Base-by-base conservation (phyloP, 2,113 vertebrate species). In the Cochlearius cochlearius region DNA sequence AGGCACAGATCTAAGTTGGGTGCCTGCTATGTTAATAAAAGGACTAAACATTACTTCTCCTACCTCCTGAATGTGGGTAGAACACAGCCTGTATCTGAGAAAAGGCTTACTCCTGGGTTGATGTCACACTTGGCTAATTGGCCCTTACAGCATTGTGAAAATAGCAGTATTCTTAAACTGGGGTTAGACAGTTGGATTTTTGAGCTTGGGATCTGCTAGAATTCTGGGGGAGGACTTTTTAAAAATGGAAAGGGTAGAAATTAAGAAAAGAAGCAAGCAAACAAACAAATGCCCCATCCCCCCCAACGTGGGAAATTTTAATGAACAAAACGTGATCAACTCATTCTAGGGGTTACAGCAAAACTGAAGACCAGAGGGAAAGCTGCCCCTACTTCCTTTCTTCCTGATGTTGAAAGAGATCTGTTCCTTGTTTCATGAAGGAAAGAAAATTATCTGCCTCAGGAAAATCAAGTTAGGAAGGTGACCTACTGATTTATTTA, bases 11-110 rank as follows among this genome's bases (percentile, higher is more conserved):
- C 77, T 86, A 91, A 94, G 69, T 66, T 87, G 77, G 14, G 84
- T 94, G 86, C 62, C 86, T 94, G 84, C 58, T 95, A n/a, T 82
- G 39, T 95, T 95, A 89, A 79, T 95, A 97, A 92, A 94, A 94
- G 50, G 77, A 62, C 80, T 49, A 67, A 60, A 72, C 25, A 8
- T 72, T 75, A 80, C 60, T 93, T 78, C 68, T 83, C 11, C 64
- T 92, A 26, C 80, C 58, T 82, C 60, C 77, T 53, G 64, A 79
- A 25, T 1, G 3, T 29, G 56, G 21, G 36, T 23, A 71, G 86
- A 77, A 83, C 38, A 39, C 30, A 60, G 86, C 21, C 68, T 56
- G 5, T 64, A 3, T 72, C 49, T 78, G 80, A 89, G 76, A 59
- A 64, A 84, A 84, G 69, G 47, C 59, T 94, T 52, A 23, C 20